phyloP scores from a whole-genome alignment of 1,140 invertebrate genomes.

The Drosophila mojavensis region DNA sequence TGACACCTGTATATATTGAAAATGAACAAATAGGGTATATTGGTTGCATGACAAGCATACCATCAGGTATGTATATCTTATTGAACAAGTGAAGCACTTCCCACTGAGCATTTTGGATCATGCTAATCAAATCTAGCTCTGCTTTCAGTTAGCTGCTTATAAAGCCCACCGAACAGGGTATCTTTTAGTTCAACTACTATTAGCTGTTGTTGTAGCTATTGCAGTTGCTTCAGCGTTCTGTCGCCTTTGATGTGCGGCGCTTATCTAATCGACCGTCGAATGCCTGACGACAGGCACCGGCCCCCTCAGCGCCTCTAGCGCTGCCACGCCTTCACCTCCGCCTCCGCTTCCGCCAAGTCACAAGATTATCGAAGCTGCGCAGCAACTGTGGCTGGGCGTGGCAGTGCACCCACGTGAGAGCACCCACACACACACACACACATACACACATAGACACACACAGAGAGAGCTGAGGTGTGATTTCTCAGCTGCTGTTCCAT shows the following conservation, averaged over 20 bases:
- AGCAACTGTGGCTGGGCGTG: neutral
- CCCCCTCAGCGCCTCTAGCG: neutral
- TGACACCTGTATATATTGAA: neutral
- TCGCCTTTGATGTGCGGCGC: conserved; percentile 59
- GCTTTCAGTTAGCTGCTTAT: no score
- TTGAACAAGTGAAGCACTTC: no score
- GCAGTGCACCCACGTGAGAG: neutral
- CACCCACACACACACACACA: neutral
- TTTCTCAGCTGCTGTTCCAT: conserved; percentile 13
- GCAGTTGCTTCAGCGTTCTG: conserved; percentile 20
- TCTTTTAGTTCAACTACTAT: neutral
- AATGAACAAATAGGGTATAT: neutral
- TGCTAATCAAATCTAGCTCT: no score
- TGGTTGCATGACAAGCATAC: neutral
- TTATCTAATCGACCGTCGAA: conserved; percentile 62
- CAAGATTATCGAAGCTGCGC: conserved; percentile 59
- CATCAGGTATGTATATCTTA: no score
- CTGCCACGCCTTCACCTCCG: neutral
- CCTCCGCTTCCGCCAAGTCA: neutral
- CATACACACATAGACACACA: neutral
- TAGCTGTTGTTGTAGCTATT: conserved; percentile 1
- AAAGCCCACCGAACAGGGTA: neutral
- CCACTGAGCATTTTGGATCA: no score
- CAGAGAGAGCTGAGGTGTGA: neutral
- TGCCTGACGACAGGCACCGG: no score